Percentiles rank a stretch among this genome's conserved stretches.
These are phyloP conservation scores for Plestiodon gilberti DNA, from an alignment of 2,113 vertebrate genomes.

Conservation along the genomic window DNA sequence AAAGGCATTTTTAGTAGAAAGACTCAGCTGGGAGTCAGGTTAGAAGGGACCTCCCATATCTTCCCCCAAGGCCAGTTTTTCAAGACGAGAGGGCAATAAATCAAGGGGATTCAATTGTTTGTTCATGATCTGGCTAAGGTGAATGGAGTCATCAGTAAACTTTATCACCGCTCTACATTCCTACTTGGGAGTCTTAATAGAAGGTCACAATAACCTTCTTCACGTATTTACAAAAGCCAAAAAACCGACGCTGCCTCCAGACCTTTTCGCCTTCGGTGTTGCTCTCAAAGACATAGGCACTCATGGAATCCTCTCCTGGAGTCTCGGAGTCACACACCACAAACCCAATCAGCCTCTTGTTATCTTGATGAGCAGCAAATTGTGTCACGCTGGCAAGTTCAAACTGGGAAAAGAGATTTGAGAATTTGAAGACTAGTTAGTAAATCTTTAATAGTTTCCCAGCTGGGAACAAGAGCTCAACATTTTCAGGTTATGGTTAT, in stretches of 20 bases:
- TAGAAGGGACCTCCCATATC: not conserved
- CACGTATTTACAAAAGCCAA: not conserved
- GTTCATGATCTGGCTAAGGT: not conserved
- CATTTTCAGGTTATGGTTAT: not conserved
- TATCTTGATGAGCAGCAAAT: slow-evolving; percentile 95
- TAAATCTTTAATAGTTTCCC: not conserved
- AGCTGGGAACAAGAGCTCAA: not conserved
- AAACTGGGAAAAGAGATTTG: slow-evolving; percentile 78
- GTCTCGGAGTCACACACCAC: slow-evolving; percentile 82
- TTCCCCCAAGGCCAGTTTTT: not conserved
- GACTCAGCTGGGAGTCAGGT: not conserved
- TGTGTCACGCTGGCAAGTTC: slow-evolving; percentile 87
- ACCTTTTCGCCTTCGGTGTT: slow-evolving; percentile 99
- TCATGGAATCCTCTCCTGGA: slow-evolving; percentile 81
- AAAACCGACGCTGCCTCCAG: not conserved
- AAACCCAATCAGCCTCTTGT: slow-evolving; percentile 92
- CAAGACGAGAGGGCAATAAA: not conserved
- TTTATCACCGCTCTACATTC: not conserved
- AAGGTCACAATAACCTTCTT: not conserved
- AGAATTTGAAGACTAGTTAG: not conserved
- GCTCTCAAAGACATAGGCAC: slow-evolving; percentile 93
- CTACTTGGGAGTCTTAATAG: not conserved
- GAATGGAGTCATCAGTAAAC: not conserved
- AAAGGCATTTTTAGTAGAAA: not conserved
- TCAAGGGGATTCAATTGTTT: not conserved